Conservation (phyloP, 64 coral and sea anemone species). For the Exaiptasia diaphana region DNA sequence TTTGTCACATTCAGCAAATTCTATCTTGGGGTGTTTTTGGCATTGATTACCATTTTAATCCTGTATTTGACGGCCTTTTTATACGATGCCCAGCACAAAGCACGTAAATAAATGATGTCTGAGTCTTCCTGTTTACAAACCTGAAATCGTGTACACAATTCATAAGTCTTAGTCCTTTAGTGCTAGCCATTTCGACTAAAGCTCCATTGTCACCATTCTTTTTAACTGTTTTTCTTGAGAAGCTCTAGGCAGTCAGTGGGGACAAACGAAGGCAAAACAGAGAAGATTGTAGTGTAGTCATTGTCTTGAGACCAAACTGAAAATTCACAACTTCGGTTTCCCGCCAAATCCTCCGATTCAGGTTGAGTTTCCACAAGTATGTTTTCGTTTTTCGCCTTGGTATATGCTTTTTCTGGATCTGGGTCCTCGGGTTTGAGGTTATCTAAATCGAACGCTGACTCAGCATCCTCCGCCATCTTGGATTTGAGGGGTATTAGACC, state of each 20-base stretch:
- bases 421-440: not conserved
- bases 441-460: not conserved
- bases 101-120: slow-evolving; percentile 31
- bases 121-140: not conserved
- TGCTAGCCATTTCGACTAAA: slow-evolving; percentile 41
- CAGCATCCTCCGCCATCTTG: not conserved
- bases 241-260: slow-evolving; percentile 57
- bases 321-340: not conserved
- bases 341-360: not conserved
- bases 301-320: not conserved
- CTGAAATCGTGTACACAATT: slow-evolving; percentile 56
- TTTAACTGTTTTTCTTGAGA: slow-evolving; percentile 39
- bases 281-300: not conserved
- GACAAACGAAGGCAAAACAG: slow-evolving; percentile 39
- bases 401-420: not conserved
- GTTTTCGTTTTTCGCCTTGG: not conserved
- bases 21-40: slow-evolving; percentile 46
- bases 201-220: slow-evolving; percentile 18
- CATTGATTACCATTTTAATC: slow-evolving; percentile 51
- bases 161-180: slow-evolving; percentile 46
- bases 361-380: not conserved
- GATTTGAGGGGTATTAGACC: not conserved
- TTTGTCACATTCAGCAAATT: slow-evolving; percentile 48
- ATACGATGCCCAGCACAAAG: slow-evolving; percentile 61
- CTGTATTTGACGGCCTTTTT: slow-evolving; percentile 61